Evolutionary conservation across 2,888 invertebrate genomes (phyloP), one percentile per base, ranked within the genome.

Genomic region (Steinernema hermaphroditum): DNA sequence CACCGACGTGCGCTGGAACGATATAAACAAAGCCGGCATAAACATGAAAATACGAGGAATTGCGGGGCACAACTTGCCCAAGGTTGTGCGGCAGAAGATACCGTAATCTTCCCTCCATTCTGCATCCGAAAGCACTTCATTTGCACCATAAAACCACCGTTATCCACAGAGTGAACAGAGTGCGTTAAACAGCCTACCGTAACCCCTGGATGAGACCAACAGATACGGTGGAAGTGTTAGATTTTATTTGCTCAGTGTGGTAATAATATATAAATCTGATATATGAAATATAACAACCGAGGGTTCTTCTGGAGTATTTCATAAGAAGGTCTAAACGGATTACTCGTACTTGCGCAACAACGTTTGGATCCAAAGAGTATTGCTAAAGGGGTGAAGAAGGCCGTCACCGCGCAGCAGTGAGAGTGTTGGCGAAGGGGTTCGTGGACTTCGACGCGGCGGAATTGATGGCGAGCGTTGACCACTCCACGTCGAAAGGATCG

Each of bases 401-500:
- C 14, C 9, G 6, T 54, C 54, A 54, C 54, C 46, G 46, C 46
- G 24, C 27, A 19, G 54, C 54, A 16, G 54, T 27, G 24, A 54
- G 54, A 4, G 54, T 27, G 27, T 54, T 54, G 54, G 54, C 54
- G 27, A 54, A 54, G 54, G 54, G 54, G 27, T 54, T 54, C 24
- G 54, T 54, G 54, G 54, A 54, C 27, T 54, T 54, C 12, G 54
- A 8, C 6, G 54, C 54, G 27, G 54, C 27, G 24, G 54, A 54
- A 16, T 27, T 54, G 50, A 75, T 72, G 68, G 78, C 76, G 27
- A 73, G 70, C n/a, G 74, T 70, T 68, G 82, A 82, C 85, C 85
- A 85, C 69, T 82, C 78, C 14, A 85, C 79, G 74, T 85, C 85
- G 72, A 85, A 85, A 12, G 85, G 85, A 69, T 85, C 85, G 54